These are phyloP conservation scores for Lepidurus apus DNA, from an alignment of 1,140 invertebrate species.

Conservation along the genomic window DNA sequence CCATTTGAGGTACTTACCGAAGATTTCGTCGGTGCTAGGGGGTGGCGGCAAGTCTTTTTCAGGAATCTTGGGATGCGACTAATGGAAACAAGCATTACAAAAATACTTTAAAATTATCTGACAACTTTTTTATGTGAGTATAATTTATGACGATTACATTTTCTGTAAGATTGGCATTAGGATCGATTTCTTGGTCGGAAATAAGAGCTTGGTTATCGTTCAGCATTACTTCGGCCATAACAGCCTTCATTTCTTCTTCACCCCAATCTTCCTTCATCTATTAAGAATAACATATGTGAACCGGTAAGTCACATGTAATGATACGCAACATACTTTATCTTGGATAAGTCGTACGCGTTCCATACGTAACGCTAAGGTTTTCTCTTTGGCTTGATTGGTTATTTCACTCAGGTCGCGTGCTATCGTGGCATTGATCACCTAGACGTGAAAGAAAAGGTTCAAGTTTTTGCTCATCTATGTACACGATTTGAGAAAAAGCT, in stretches of 20 bases:
- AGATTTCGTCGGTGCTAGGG: conserved; percentile 45
- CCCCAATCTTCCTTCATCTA: conserved; percentile 25
- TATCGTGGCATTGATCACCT: conserved; percentile 47
- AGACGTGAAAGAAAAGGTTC: conserved; percentile 24
- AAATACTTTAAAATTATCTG: background rate
- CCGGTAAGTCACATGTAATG: conserved; percentile 34
- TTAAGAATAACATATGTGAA: background rate
- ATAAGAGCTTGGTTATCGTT: background rate
- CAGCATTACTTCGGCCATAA: background rate
- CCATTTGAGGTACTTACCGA: conserved; percentile 41
- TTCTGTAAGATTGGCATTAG: conserved; percentile 6
- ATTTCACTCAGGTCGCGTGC: conserved; percentile 43
- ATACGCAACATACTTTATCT: conserved; percentile 39
- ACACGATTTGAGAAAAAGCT: background rate
- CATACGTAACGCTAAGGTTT: conserved; percentile 41
- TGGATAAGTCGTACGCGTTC: conserved; percentile 45
- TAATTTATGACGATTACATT: background rate
- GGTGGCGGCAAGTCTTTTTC: conserved; percentile 44
- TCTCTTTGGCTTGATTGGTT: conserved; percentile 40
- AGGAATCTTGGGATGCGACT: conserved; percentile 37
- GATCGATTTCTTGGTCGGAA: background rate
- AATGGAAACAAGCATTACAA: background rate
- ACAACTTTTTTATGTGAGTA: background rate
- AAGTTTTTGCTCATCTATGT: background rate
- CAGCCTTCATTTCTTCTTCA: background rate